phyloP scores from a whole-genome alignment of 2,888 invertebrate species.

The Clitarchus hookeri region DNA sequence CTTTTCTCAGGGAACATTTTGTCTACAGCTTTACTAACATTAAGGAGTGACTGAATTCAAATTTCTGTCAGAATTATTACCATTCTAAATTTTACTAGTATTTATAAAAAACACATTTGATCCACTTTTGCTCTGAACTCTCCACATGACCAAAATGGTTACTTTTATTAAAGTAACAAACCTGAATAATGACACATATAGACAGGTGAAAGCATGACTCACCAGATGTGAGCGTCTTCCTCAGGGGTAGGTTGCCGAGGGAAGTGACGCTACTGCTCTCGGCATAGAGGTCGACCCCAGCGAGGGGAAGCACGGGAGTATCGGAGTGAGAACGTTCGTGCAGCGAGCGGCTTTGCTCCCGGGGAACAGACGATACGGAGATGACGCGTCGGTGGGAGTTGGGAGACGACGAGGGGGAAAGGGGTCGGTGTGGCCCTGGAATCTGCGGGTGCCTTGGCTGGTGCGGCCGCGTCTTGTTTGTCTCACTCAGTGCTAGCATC shows the following conservation, averaged over 20 bases:
- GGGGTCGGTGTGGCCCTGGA: slow-evolving; percentile 59
- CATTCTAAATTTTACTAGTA: too few species aligned
- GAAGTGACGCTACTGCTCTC: slow-evolving; percentile 96
- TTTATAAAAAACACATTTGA: too few species aligned
- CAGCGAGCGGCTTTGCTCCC: slow-evolving; percentile 66
- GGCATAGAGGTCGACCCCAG: slow-evolving; percentile 82
- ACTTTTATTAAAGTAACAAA: too few species aligned
- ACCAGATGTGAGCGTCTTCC: slow-evolving; percentile 80
- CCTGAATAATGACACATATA: too few species aligned
- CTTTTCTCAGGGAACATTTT: too few species aligned
- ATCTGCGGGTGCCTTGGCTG: slow-evolving; percentile 71
- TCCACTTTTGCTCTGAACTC: too few species aligned
- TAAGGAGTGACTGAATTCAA: too few species aligned
- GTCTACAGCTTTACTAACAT: too few species aligned
- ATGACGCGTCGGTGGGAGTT: slow-evolving; percentile 58
- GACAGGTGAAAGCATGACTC: slow-evolving; percentile 47
- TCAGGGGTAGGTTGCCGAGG: slow-evolving; percentile 83
- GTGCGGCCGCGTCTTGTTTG: slow-evolving; percentile 84
- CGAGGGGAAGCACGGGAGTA: slow-evolving; percentile 80
- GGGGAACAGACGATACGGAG: slow-evolving; percentile 56
- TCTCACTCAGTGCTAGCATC: slow-evolving; percentile 87
- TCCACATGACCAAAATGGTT: too few species aligned
- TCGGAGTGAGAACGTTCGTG: slow-evolving; percentile 91
- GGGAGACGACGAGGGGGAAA: slow-evolving; percentile 60
- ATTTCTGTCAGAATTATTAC: too few species aligned